Conservation (phyloP, 2,113 vertebrate genomes). For the Anthoscopus minutus region DNA sequence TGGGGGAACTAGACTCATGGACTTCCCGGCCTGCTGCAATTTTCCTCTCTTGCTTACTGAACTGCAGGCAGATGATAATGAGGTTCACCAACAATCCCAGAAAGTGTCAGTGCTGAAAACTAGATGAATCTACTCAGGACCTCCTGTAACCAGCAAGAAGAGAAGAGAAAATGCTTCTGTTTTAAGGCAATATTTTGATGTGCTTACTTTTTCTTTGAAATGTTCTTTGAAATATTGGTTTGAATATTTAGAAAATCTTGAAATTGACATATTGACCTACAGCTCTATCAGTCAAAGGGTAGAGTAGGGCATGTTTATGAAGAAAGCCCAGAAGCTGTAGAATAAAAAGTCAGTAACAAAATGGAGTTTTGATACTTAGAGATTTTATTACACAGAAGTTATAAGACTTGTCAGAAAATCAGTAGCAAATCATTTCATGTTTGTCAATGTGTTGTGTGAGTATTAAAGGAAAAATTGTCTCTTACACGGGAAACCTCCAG, state of each 20-base stretch:
- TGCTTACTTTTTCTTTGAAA: neutral
- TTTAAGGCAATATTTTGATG: neutral
- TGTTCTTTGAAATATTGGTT: neutral
- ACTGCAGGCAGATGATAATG: neutral
- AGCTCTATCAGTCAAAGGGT: neutral
- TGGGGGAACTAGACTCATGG: neutral
- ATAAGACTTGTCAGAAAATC: neutral
- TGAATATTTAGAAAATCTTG: neutral
- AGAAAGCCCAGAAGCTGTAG: neutral
- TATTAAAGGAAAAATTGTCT: neutral
- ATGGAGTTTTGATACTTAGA: neutral
- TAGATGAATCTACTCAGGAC: neutral
- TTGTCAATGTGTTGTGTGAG: neutral
- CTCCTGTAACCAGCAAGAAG: neutral
- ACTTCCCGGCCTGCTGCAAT: neutral
- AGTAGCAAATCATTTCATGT: neutral
- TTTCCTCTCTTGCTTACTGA: neutral
- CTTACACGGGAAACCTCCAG: neutral
- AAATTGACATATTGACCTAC: neutral
- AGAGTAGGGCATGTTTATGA: neutral
- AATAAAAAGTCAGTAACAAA: neutral
- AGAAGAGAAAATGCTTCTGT: neutral
- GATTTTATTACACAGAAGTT: neutral
- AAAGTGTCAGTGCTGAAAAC: neutral
- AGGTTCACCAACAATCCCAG: neutral